Conservation (phyloP, 1,140 invertebrate genomes). For the Diorhabda sublineata region DNA sequence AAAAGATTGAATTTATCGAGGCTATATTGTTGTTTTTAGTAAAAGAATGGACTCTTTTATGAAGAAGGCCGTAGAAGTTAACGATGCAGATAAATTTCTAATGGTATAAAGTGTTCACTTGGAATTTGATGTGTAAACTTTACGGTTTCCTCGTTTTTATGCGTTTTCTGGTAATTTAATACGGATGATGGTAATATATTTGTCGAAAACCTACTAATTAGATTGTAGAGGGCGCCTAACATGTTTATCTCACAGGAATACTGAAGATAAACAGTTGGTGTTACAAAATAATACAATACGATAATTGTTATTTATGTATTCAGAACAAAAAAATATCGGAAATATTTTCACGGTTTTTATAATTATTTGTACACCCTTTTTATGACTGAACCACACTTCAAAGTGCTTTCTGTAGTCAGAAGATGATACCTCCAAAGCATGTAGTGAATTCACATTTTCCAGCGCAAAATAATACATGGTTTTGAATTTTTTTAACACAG, state of each 20-base stretch:
- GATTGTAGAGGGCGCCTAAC: neutral
- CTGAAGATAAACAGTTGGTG: too few species aligned
- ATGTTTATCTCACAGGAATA: neutral
- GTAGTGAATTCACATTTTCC: too few species aligned
- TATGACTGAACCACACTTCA: too few species aligned
- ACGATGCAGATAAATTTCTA: neutral
- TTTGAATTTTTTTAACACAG: too few species aligned
- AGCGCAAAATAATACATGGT: too few species aligned
- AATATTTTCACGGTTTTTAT: too few species aligned
- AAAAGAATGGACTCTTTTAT: neutral
- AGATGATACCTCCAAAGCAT: too few species aligned
- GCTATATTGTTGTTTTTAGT: neutral
- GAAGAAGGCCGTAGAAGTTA: neutral
- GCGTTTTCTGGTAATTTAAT: neutral
- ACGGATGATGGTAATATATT: constrained; percentile 3
- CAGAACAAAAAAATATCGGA: too few species aligned
- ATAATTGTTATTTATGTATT: too few species aligned
- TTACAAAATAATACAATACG: too few species aligned
- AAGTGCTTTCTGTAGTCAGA: too few species aligned
- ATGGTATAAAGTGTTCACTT: neutral
- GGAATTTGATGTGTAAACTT: neutral
- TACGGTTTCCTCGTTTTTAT: constrained; percentile 1
- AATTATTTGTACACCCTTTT: too few species aligned
- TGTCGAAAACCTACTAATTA: neutral
- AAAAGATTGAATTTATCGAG: neutral